phyloP scores from a whole-genome alignment of 2,113 vertebrate genomes.

The Gracilinanus agilis region DNA sequence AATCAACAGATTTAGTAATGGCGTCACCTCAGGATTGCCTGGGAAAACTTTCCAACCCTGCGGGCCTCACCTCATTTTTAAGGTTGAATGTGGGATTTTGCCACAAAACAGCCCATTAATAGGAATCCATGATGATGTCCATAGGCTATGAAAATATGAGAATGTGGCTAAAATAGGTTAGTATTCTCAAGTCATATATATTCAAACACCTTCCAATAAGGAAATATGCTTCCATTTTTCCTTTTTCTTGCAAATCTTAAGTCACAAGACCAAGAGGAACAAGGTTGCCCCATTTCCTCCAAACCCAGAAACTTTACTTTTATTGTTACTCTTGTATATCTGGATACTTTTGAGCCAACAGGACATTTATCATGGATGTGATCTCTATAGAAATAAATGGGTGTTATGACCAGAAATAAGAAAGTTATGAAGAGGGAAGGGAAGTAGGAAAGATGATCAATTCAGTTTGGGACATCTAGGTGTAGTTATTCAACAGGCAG shows the following conservation, averaged over 20 bases:
- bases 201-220: neutral
- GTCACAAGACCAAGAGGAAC: neutral
- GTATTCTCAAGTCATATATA: neutral
- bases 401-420: neutral
- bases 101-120: constrained; percentile 7
- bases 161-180: neutral
- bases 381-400: neutral
- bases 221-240: neutral
- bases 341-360: neutral
- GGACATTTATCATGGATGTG: neutral
- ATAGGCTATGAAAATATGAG: neutral
- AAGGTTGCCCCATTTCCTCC: neutral
- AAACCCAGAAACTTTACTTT: neutral
- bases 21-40: constrained; percentile 6
- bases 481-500: neutral
- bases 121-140: neutral
- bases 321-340: neutral
- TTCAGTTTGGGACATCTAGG: neutral
- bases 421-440: neutral
- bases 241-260: neutral
- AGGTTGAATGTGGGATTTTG: neutral
- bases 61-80: neutral
- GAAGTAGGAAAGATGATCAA: neutral
- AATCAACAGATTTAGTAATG: constrained; percentile 6
- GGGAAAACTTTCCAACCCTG: neutral